Evolutionary conservation across 23 tunicate genomes (phyloP).

Genomic region (Phallusia fumigata): DNA sequence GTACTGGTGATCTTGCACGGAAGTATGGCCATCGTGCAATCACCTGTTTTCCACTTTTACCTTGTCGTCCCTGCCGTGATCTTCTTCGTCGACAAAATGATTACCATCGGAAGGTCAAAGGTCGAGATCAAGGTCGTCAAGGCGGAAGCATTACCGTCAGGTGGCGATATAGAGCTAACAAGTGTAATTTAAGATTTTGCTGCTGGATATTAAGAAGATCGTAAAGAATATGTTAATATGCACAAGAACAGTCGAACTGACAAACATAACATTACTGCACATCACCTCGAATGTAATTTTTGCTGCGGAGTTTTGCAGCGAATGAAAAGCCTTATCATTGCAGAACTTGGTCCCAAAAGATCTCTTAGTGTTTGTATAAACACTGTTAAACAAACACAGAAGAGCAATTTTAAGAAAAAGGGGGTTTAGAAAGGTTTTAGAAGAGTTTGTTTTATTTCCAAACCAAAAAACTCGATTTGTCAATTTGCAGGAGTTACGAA

Average conservation of each 20-base stretch:
- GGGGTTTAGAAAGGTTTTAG: too few species aligned
- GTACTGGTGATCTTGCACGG: conserved; percentile 85
- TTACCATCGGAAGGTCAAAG: conserved; percentile 90
- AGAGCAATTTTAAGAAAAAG: too few species aligned
- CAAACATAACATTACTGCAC: too few species aligned
- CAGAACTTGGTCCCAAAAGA: too few species aligned
- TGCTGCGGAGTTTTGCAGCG: too few species aligned
- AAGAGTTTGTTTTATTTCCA: not conserved
- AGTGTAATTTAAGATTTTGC: not conserved
- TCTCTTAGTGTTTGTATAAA: too few species aligned
- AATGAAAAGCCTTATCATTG: too few species aligned
- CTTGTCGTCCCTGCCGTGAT: conserved; percentile 64
- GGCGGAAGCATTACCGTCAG: conserved; percentile 90
- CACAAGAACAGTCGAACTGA: too few species aligned
- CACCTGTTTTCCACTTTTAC: conserved; percentile 86
- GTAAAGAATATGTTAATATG: too few species aligned
- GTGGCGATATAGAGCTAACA: conserved; percentile 5
- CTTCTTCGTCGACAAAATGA: conserved; percentile 63
- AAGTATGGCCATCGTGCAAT: conserved; percentile 80
- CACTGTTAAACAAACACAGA: too few species aligned
- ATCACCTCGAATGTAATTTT: too few species aligned
- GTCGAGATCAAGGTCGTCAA: conserved; percentile 69
- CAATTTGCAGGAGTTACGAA: conserved; percentile 55
- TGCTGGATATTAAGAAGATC: too few species aligned
- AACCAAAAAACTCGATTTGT: not conserved